Percentiles rank a stretch among this genome's conserved stretches.
Conservation (phyloP, 53 echinoderm and acorn worm species). For the Actinopyga echinites region DNA sequence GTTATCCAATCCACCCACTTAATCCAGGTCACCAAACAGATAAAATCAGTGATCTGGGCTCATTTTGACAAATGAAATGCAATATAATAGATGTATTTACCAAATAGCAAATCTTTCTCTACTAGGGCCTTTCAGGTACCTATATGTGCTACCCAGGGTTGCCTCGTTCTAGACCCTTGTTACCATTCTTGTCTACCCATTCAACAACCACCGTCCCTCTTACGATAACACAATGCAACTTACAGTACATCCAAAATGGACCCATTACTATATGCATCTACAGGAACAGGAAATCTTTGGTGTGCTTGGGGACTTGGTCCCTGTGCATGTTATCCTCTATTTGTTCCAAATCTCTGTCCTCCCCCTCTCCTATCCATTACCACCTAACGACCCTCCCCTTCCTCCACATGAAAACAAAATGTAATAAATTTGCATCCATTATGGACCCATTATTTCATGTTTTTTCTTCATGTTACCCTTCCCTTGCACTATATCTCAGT, state of each 20-base stretch:
- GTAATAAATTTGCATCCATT: conserved; percentile 24
- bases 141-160: no score
- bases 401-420: neutral
- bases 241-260: conserved; percentile 25
- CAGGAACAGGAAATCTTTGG: conserved; percentile 60
- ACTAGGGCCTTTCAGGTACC: no score
- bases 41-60: no score
- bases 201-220: no score
- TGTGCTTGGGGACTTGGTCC: conserved; percentile 76
- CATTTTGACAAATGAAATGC: no score
- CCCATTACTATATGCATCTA: conserved; percentile 63
- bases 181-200: no score
- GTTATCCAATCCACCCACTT: no score
- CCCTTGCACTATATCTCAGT: conserved; percentile 74
- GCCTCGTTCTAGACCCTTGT: no score
- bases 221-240: neutral
- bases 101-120: no score
- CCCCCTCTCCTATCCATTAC: conserved; percentile 2
- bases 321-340: conserved; percentile 67
- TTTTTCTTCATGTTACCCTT: conserved; percentile 66
- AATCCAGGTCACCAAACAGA: no score
- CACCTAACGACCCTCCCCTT: no score
- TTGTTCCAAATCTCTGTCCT: conserved; percentile 73
- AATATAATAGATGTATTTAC: no score
- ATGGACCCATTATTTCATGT: conserved; percentile 45